Percentiles rank a stretch among this genome's conserved stretches.
Conservation (phyloP, 2,888 invertebrate species). For the Micoletzkya japonica region DNA sequence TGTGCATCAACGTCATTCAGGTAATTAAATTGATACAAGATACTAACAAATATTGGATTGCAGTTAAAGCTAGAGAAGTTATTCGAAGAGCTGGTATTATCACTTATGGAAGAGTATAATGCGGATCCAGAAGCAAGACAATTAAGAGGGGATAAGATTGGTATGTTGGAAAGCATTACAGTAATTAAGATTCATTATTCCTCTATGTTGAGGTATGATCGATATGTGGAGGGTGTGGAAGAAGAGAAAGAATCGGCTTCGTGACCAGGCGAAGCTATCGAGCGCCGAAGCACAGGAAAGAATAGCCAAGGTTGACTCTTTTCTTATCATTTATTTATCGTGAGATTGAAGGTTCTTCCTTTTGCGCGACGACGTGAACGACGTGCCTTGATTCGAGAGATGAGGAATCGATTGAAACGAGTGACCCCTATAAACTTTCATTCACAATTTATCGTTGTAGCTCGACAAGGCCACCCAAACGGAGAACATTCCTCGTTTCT, state of each 20-base stretch:
- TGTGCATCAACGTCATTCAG: slow-evolving; percentile 58
- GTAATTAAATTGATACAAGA: not conserved
- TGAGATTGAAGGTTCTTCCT: slow-evolving; percentile 44
- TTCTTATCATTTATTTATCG: not conserved
- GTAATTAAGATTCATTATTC: not conserved
- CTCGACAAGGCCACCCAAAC: slow-evolving; percentile 48
- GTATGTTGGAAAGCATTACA: slow-evolving; percentile 30
- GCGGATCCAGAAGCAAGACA: slow-evolving; percentile 45
- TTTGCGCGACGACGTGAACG: slow-evolving; percentile 44
- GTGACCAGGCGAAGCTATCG: slow-evolving; percentile 28
- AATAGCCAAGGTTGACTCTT: slow-evolving; percentile 21
- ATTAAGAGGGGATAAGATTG: slow-evolving; percentile 44
- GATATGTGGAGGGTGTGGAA: slow-evolving; percentile 61
- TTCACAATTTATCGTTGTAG: not conserved
- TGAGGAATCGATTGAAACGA: slow-evolving; percentile 40
- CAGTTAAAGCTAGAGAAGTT: slow-evolving; percentile 48
- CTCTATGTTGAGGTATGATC: slow-evolving; percentile 39
- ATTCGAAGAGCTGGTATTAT: slow-evolving; percentile 59
- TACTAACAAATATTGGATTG: slow-evolving; percentile 31
- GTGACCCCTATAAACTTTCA: not conserved
- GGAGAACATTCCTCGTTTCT: slow-evolving; percentile 28
- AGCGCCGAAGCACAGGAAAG: slow-evolving; percentile 14
- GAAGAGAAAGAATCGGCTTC: slow-evolving; percentile 42
- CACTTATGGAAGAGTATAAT: slow-evolving; percentile 61
- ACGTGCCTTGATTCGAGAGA: slow-evolving; percentile 40